A percentile compares a stretch with the other conserved stretches of the same genome.
Evolutionary conservation across 2,113 vertebrate genomes (phyloP).

Genomic region (Halichoerus grypus): DNA sequence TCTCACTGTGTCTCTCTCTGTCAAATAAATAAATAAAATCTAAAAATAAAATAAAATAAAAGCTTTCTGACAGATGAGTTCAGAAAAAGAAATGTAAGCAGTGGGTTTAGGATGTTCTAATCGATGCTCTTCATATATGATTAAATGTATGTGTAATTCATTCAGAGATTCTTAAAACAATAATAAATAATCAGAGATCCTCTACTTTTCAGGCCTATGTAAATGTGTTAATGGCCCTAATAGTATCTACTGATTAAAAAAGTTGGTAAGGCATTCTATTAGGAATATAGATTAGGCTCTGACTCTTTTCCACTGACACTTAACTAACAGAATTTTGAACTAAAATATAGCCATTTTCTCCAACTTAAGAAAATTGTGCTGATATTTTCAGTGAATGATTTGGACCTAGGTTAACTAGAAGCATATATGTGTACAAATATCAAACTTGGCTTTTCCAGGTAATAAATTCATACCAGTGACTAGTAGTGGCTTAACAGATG

Average conservation of each 20-base stretch:
- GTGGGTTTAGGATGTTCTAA: background rate
- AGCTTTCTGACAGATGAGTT: constrained; percentile 19
- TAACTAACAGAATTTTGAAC: background rate
- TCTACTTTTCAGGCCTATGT: background rate
- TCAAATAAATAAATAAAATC: too few species aligned
- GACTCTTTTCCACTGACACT: background rate
- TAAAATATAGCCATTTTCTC: background rate
- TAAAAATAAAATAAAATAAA: too few species aligned
- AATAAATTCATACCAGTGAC: background rate
- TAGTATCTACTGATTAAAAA: background rate
- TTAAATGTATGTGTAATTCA: background rate
- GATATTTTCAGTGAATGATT: background rate
- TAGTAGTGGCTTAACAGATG: background rate
- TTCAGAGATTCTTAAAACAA: constrained; percentile 35
- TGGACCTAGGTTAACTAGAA: background rate
- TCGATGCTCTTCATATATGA: background rate
- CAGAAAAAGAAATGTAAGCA: constrained; percentile 35
- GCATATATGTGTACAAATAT: background rate
- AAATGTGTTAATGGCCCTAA: background rate
- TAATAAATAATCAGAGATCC: background rate
- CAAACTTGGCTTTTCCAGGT: background rate
- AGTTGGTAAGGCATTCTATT: background rate
- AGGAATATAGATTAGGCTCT: constrained; percentile 3
- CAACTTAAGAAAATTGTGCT: background rate
- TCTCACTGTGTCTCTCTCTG: too few species aligned